These are phyloP conservation scores for Nycticryphes semicollaris DNA, from an alignment of 2,113 vertebrate species.

Conservation along the genomic window DNA sequence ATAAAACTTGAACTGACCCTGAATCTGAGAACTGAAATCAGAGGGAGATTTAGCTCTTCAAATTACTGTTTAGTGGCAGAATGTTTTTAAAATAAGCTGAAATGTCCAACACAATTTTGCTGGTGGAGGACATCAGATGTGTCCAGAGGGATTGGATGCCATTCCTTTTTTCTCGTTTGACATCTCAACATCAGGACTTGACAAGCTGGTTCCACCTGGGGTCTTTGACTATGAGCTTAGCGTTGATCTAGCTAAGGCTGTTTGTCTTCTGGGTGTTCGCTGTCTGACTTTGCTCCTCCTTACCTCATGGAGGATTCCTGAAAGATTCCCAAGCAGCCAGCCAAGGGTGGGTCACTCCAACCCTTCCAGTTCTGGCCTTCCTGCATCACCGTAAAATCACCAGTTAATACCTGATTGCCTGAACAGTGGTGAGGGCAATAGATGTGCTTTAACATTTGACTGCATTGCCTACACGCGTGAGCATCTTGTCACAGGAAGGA, in stretches of 20 bases:
- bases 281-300: neutral
- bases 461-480: neutral
- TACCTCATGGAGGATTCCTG: neutral
- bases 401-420: neutral
- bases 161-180: neutral
- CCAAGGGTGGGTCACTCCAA: neutral
- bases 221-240: neutral
- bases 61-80: neutral
- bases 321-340: neutral
- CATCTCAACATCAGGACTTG: neutral
- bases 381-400: neutral
- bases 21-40: slow-evolving; percentile 9
- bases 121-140: neutral
- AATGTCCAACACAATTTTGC: neutral
- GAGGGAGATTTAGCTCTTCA: neutral
- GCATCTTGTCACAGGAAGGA: neutral
- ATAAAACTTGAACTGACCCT: neutral
- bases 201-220: neutral
- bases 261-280: neutral
- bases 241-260: neutral
- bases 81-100: slow-evolving; percentile 29
- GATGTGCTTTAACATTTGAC: fast-evolving
- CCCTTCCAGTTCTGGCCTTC: neutral
- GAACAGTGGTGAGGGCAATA: neutral
- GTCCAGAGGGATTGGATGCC: neutral